These are phyloP conservation scores for Chrysoperla carnea DNA, from an alignment of 1,140 invertebrate species.

Conservation along the genomic window DNA sequence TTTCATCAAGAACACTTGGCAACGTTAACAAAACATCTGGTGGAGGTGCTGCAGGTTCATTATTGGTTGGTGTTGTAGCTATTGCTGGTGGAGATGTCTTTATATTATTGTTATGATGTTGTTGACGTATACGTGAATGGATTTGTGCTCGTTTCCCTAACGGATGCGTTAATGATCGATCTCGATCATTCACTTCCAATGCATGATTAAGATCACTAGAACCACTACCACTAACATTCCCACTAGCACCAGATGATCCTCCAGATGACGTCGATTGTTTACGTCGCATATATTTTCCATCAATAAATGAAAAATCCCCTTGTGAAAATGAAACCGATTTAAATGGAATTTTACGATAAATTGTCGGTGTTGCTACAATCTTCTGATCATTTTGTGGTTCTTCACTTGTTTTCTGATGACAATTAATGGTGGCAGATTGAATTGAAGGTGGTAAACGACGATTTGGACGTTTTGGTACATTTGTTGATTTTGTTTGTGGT, in stretches of 20 bases:
- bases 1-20: background rate
- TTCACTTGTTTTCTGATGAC: constrained; percentile 11
- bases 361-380: background rate
- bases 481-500: constrained; percentile 2
- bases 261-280: constrained; percentile 1
- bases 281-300: constrained; percentile 21
- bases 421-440: background rate
- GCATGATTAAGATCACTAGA: constrained; percentile 7
- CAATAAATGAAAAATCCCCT: constrained; percentile 42
- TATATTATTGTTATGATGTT: background rate
- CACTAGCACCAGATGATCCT: background rate
- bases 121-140: background rate
- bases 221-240: constrained; percentile 7
- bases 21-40: too few relatives aligned
- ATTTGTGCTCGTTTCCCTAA: background rate
- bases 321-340: constrained; percentile 71
- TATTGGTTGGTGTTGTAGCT: background rate
- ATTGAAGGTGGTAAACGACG: constrained; percentile 14
- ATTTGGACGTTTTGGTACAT: constrained; percentile 8
- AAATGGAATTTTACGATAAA: constrained; percentile 28
- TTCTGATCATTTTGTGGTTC: constrained; percentile 12
- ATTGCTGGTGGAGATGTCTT: background rate
- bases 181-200: constrained; percentile 4
- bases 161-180: background rate
- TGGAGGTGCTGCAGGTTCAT: too few relatives aligned